Conservation (phyloP, 2,888 invertebrate species). For the Colostygia pectinataria region DNA sequence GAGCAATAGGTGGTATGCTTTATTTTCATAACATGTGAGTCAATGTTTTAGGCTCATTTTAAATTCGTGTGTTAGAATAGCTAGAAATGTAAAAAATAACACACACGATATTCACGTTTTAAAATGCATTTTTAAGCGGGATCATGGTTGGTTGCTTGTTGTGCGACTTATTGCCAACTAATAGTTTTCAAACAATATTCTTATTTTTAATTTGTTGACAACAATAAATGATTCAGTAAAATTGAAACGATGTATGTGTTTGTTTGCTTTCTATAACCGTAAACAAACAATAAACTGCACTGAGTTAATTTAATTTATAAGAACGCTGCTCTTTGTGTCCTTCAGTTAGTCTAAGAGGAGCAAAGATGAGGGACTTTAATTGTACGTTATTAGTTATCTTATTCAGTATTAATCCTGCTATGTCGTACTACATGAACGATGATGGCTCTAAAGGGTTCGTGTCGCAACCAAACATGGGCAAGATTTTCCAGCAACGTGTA, state of each 20-base stretch:
- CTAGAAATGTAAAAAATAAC: too few species aligned
- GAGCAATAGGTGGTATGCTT: slow-evolving; percentile 37
- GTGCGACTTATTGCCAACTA: background rate
- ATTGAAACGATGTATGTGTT: slow-evolving; percentile 40
- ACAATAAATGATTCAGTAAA: slow-evolving; percentile 27
- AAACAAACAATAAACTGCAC: slow-evolving; percentile 41
- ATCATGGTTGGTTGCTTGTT: background rate
- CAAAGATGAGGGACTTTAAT: slow-evolving; percentile 48
- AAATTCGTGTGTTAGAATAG: background rate
- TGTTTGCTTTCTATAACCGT: slow-evolving; percentile 42
- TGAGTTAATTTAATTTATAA: slow-evolving; percentile 23
- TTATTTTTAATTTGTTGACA: slow-evolving; percentile 35
- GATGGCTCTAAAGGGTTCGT: slow-evolving; percentile 51
- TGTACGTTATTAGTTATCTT: slow-evolving; percentile 23
- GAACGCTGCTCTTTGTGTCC: slow-evolving; percentile 7
- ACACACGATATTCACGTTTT: too few species aligned
- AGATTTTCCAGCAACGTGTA: slow-evolving; percentile 37
- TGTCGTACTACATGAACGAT: slow-evolving; percentile 50
- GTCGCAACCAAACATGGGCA: slow-evolving; percentile 36
- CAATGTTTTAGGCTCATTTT: background rate
- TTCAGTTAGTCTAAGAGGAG: slow-evolving; percentile 37
- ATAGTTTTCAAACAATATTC: background rate
- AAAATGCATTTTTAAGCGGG: background rate
- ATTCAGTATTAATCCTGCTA: slow-evolving; percentile 39
- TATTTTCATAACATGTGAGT: slow-evolving; percentile 42